Conservation (phyloP, 2,113 vertebrate genomes). For the Callipepla squamata region DNA sequence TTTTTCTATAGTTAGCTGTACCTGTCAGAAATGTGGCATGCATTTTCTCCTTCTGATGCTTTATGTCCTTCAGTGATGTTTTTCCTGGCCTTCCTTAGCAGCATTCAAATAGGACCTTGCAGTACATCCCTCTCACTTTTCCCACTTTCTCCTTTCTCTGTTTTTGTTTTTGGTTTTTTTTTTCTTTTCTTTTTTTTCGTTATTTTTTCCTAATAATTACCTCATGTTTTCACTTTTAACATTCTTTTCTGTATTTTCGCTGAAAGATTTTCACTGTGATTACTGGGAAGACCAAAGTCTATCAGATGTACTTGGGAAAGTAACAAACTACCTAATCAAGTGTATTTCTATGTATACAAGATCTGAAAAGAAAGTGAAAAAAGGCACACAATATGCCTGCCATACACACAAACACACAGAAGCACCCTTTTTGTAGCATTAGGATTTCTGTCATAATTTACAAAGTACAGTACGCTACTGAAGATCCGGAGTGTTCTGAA, state of each 20-base stretch:
- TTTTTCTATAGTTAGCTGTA: constrained; percentile 10
- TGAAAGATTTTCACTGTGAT: constrained; percentile 8
- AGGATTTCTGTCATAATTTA: neutral
- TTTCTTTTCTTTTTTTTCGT: neutral
- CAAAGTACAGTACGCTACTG: neutral
- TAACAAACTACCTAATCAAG: neutral
- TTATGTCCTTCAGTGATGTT: neutral
- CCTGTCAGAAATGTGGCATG: constrained; percentile 26
- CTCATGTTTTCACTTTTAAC: neutral
- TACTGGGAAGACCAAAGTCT: neutral
- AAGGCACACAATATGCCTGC: neutral
- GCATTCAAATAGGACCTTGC: constrained; percentile 10
- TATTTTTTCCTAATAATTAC: neutral
- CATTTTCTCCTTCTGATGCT: neutral
- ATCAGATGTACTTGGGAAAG: neutral
- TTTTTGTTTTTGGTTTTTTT: neutral
- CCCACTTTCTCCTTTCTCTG: neutral
- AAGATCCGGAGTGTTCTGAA: neutral
- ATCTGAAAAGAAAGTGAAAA: neutral
- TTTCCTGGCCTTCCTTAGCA: neutral
- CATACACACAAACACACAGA: neutral
- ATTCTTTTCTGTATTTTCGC: neutral
- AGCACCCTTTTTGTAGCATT: neutral
- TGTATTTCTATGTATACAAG: neutral
- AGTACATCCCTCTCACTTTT: neutral